Percentiles rank a stretch among this genome's conserved stretches.
phyloP scores from a whole-genome alignment of 1,140 invertebrate species.

The Zaprionus ornatus region DNA sequence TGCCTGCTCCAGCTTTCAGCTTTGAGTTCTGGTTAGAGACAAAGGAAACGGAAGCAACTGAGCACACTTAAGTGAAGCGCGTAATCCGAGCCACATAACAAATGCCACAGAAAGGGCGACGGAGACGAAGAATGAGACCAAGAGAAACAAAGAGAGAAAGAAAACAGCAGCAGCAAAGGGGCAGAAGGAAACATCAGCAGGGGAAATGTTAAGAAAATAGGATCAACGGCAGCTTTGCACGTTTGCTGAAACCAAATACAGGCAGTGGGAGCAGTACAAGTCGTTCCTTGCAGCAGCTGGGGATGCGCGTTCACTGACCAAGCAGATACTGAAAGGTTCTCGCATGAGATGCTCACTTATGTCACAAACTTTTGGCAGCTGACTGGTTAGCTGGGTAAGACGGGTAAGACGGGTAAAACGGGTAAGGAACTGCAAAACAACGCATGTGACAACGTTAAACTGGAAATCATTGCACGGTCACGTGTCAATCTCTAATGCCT shows the following conservation, averaged over 20 bases:
- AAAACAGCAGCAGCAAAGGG: neutral
- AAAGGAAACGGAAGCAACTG: constrained; percentile 71
- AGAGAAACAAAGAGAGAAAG: constrained; percentile 6
- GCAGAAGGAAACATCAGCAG: constrained; percentile 35
- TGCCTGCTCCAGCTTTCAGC: constrained; percentile 1
- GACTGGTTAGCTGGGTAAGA: neutral
- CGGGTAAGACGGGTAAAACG: too few relatives aligned
- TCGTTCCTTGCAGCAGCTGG: neutral
- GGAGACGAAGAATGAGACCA: neutral
- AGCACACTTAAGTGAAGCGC: constrained; percentile 80
- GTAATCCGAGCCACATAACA: constrained; percentile 80
- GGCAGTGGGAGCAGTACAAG: neutral
- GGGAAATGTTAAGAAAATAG: constrained; percentile 74
- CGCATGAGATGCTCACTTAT: constrained; percentile 32
- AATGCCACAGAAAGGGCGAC: constrained; percentile 49
- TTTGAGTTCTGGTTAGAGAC: constrained; percentile 11
- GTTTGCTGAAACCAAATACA: constrained; percentile 73
- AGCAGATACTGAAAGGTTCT: constrained; percentile 14
- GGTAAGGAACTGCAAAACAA: constrained; percentile 4
- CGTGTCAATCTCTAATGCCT: constrained; percentile 81
- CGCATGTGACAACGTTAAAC: constrained; percentile 79
- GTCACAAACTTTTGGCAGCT: constrained; percentile 20
- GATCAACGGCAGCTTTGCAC: constrained; percentile 77
- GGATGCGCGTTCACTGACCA: constrained; percentile 26
- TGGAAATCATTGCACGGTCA: constrained; percentile 83